Conservation (phyloP, 2,888 invertebrate species). For the Erebia ligea region DNA sequence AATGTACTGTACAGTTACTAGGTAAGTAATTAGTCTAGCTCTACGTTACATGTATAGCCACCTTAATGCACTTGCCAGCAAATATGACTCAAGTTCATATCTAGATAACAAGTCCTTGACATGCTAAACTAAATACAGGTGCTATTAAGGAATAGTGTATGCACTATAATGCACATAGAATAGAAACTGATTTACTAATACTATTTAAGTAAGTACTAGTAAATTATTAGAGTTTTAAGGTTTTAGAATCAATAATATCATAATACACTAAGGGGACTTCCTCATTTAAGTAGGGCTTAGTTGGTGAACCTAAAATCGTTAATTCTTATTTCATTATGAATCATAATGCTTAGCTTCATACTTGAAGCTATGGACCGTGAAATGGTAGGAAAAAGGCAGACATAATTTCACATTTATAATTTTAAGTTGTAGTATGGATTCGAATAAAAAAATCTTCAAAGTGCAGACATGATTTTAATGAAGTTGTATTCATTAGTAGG, state of each 20-base stretch:
- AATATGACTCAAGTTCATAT: slow-evolving; percentile 32
- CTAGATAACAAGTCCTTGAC: slow-evolving; percentile 38
- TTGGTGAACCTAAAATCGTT: not conserved
- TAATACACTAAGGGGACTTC: not conserved
- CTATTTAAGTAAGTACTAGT: not conserved
- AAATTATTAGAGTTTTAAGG: not conserved
- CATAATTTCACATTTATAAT: too few relatives aligned
- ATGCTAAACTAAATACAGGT: slow-evolving; percentile 33
- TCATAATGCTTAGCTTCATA: too few relatives aligned
- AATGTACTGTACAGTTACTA: not conserved
- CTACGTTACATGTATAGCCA: not conserved
- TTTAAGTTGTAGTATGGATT: too few relatives aligned
- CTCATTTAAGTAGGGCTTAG: not conserved
- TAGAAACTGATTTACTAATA: not conserved
- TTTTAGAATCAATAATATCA: not conserved
- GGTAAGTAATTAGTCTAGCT: not conserved
- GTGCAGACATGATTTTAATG: not conserved
- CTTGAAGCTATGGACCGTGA: too few relatives aligned
- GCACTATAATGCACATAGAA: not conserved
- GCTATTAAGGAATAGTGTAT: slow-evolving; percentile 31
- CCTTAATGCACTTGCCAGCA: slow-evolving; percentile 3
- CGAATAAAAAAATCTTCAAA: not conserved
- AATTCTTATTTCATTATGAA: too few relatives aligned
- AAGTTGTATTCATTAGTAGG: not conserved
- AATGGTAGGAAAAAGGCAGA: too few relatives aligned